Conservation (phyloP, 2,797 vertebrate species). For the Bradypodion ventrale region DNA sequence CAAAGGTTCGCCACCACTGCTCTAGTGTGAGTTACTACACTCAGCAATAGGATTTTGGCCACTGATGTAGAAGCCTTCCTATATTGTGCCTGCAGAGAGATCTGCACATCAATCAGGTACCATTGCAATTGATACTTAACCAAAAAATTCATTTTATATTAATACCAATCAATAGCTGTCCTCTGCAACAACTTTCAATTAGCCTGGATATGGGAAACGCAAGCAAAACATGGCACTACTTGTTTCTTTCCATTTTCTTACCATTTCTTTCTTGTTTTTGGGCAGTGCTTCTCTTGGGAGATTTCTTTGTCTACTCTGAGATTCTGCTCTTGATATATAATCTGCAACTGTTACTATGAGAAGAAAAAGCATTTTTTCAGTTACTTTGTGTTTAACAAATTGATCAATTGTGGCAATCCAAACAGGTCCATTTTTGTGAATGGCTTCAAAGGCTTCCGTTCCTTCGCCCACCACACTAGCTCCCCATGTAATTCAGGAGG, state of each 20-base stretch:
- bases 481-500: background rate
- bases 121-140: background rate
- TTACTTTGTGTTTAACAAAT: conserved; percentile 39
- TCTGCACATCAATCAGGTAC: background rate
- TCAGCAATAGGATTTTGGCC: too few species aligned
- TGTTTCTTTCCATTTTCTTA: conserved; percentile 69
- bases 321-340: conserved; percentile 98
- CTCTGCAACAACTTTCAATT: background rate
- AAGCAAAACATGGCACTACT: background rate
- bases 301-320: conserved; percentile 93
- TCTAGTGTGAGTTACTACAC: too few species aligned
- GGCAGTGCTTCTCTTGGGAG: conserved; percentile 86
- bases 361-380: conserved; percentile 49
- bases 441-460: background rate
- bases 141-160: background rate
- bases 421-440: background rate
- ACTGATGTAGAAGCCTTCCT: background rate
- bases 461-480: background rate
- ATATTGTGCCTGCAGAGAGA: background rate
- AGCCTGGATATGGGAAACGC: background rate
- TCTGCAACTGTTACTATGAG: conserved; percentile 94
- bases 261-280: conserved; percentile 93
- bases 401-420: background rate
- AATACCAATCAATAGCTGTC: background rate
- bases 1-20: too few species aligned